Conservation (phyloP, 92 coral and sea anemone genomes). For the Chrysogorgia sp. region DNA sequence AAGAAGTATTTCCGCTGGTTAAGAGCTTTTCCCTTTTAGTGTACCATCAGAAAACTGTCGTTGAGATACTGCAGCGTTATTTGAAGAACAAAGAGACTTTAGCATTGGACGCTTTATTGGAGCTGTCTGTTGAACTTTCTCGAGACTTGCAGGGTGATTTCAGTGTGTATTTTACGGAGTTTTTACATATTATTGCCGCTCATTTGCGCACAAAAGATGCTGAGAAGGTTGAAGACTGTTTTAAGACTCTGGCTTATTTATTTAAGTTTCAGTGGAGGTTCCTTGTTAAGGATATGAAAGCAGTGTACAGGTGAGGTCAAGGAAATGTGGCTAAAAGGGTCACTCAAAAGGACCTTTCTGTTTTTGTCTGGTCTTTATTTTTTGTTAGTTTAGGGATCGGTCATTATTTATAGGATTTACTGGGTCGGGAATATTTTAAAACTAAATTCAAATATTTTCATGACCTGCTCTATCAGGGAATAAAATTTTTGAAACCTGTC, state of each 20-base stretch:
- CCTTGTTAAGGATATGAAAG: constrained; percentile 78
- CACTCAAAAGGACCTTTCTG: no score
- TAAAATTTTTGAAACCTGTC: no score
- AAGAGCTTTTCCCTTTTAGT: constrained; percentile 87
- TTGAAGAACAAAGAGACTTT: constrained; percentile 60
- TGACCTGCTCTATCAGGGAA: no score
- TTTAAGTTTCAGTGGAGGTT: constrained; percentile 89
- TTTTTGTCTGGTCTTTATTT: no score
- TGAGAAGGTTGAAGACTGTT: constrained; percentile 71
- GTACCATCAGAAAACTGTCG: constrained; percentile 72
- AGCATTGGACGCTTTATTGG: constrained; percentile 77
- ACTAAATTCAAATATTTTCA: no score
- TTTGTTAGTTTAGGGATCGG: no score
- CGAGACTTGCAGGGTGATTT: constrained; percentile 86
- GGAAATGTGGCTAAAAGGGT: no score
- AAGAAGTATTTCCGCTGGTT: constrained; percentile 62
- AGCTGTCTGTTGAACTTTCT: constrained; percentile 80
- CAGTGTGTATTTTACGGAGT: constrained; percentile 72
- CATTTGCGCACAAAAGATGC: constrained; percentile 76
- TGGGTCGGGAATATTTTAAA: no score
- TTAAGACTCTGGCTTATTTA: constrained; percentile 76
- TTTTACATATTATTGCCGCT: constrained; percentile 66
- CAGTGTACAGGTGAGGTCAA: constrained; percentile 75
- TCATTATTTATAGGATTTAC: no score
- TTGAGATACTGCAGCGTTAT: constrained; percentile 68